Conservation (phyloP, 2,888 invertebrate species). For the Drosophila meridiana region DNA sequence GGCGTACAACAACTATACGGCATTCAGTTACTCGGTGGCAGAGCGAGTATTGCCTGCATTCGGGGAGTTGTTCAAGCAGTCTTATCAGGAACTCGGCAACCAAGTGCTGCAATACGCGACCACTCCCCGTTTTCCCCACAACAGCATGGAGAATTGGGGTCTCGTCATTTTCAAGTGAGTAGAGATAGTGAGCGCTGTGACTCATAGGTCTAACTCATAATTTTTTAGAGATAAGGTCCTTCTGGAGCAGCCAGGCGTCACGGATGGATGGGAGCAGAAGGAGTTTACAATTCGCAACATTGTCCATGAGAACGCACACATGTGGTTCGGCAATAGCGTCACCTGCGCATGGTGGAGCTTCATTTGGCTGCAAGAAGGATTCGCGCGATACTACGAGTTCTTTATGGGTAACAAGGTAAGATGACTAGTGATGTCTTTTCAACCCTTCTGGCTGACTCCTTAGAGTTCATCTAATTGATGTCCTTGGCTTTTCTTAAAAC, state of each 20-base stretch:
- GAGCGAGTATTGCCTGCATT: constrained; percentile 56
- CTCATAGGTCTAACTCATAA: no score
- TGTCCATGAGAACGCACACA: constrained; percentile 86
- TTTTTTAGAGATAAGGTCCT: constrained; percentile 68
- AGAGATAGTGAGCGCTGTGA: constrained; percentile 31
- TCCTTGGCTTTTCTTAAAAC: background rate
- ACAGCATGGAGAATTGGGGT: constrained; percentile 97
- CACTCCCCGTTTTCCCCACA: constrained; percentile 91
- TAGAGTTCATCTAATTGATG: background rate
- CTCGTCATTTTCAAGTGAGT: constrained; percentile 91
- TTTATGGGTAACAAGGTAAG: constrained; percentile 83
- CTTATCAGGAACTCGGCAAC: constrained; percentile 86
- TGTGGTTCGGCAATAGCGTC: constrained; percentile 88
- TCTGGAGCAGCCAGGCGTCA: constrained; percentile 62
- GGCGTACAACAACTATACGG: constrained; percentile 88
- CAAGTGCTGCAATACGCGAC: constrained; percentile 92
- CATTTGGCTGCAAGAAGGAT: constrained; percentile 89
- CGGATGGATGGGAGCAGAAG: constrained; percentile 75
- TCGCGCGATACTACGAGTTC: constrained; percentile 91
- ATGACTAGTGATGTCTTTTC: background rate
- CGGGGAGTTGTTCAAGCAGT: constrained; percentile 89
- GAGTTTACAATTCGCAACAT: constrained; percentile 87
- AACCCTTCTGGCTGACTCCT: background rate
- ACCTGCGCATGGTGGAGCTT: constrained; percentile 86
- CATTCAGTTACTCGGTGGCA: constrained; percentile 86